Evolutionary conservation across 2,888 invertebrate species (phyloP).

Genomic region (Tetheella fluctuosa): DNA sequence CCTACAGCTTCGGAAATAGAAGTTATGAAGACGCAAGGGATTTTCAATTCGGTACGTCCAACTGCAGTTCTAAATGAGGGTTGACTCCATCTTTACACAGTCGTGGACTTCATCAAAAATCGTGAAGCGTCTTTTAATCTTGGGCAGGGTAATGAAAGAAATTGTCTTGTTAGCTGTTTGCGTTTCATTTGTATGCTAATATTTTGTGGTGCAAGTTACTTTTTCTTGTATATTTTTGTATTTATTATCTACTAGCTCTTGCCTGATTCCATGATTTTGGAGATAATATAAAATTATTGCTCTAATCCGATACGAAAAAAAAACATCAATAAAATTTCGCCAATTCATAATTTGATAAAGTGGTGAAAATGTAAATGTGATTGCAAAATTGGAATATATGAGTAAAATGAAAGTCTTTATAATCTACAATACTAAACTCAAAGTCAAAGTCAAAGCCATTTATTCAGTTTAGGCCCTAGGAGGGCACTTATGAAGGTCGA

Average conservation of each 20-base stretch:
- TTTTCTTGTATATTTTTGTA: neutral
- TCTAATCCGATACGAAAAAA: too few relatives aligned
- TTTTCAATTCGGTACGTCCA: slow-evolving; percentile 8
- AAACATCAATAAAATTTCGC: too few relatives aligned
- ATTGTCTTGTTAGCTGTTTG: neutral
- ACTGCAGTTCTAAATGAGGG: slow-evolving; percentile 11
- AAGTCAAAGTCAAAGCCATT: too few relatives aligned
- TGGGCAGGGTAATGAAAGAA: slow-evolving; percentile 10
- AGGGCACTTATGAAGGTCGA: too few relatives aligned
- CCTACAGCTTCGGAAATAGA: neutral
- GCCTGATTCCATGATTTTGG: too few relatives aligned
- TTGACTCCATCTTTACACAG: slow-evolving; percentile 7
- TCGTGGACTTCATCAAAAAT: slow-evolving; percentile 14
- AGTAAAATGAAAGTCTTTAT: too few relatives aligned
- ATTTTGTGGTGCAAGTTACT: neutral
- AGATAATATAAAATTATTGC: too few relatives aligned
- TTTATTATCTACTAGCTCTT: neutral
- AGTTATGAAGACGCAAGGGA: neutral
- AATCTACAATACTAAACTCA: too few relatives aligned
- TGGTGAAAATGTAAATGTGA: too few relatives aligned
- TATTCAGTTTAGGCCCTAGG: too few relatives aligned
- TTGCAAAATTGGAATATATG: too few relatives aligned
- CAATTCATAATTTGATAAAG: too few relatives aligned
- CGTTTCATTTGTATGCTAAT: slow-evolving; percentile 11
- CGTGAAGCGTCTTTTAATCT: slow-evolving; percentile 14